Evolutionary conservation across 2,113 vertebrate species (phyloP), one percentile per base, ranked within the genome.

Genomic region (Tautogolabrus adspersus): DNA sequence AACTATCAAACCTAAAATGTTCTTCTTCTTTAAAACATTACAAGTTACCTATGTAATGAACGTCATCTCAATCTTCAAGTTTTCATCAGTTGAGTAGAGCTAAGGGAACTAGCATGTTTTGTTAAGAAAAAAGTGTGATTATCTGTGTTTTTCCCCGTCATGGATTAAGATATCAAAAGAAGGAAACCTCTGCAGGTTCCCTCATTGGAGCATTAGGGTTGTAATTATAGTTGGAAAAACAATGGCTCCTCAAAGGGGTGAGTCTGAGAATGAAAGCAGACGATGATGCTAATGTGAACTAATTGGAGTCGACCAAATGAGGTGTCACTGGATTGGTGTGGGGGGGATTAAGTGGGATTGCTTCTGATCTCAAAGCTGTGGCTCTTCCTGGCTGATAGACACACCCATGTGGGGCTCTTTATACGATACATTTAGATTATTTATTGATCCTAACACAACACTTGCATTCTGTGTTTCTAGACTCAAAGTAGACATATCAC

Each of bases 351-450:
- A 3, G 8, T 12, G 51, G 16, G n/a, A 16, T 13, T 22, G 12
- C 38, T 60, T 60, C 65, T 65, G 46, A 72, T 60, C 59, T 23
- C n/a, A 55, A 37, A 68, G 19, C 38, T 63, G 23, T 9, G 38
- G 34, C 13, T 37, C 0, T 38, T 4, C 3, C 38, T 6, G 0
- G 2, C 0, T 37, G 38, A 10, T 12, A 23, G 40, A 38, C 51
- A 11, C 5, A 18, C 61, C 58, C 34, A 1, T n/a, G 56, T 42
- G 13, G 44, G n/a, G 30, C 64, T 58, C 59, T 64, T 82, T 19
- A 63, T 49, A 9, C 47, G 23, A 66, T 12, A 44, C 65, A 19
- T 16, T 2, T 6, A 11, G 56, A 65, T 46, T 4, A 42, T 42
- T 10, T 47, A 62, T 40, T 64, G 71, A 63, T 22, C 64, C 19